Evolutionary conservation across 2,888 invertebrate species (phyloP).

Genomic region (Notocelia uddmanniana): DNA sequence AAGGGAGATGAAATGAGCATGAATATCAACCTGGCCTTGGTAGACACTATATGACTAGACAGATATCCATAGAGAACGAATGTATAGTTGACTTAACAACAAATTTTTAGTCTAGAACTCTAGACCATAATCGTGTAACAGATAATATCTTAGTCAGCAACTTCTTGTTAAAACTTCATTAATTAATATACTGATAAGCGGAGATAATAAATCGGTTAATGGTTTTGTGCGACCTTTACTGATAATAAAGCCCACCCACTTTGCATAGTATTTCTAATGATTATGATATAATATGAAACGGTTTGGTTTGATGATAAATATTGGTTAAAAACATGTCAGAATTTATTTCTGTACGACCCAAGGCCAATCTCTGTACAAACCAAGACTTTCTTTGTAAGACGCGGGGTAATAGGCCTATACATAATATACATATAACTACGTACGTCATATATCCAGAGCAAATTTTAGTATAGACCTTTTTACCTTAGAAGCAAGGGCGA

Average conservation of each 20-base stretch:
- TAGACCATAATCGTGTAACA: neutral
- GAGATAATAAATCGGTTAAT: conserved; percentile 22
- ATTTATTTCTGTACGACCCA: too few species aligned
- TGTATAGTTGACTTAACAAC: too few species aligned
- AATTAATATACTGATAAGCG: conserved; percentile 31
- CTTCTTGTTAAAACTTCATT: conserved; percentile 19
- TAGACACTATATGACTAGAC: too few species aligned
- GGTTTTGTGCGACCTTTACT: conserved; percentile 27
- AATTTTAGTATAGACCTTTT: neutral
- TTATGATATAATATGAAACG: neutral
- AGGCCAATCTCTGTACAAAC: too few species aligned
- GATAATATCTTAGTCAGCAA: neutral
- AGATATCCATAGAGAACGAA: too few species aligned
- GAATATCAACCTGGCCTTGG: too few species aligned
- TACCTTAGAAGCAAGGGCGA: neutral
- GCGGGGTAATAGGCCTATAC: too few species aligned
- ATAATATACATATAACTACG: too few species aligned
- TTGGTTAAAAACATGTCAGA: neutral
- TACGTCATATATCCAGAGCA: too few species aligned
- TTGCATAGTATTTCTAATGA: neutral
- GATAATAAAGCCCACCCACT: conserved; percentile 40
- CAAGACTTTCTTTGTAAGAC: too few species aligned
- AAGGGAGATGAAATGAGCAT: too few species aligned
- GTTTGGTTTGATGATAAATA: neutral
- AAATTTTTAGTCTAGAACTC: neutral